phyloP scores from a whole-genome alignment of 1,140 invertebrate species.

The Drosophila virilis region DNA sequence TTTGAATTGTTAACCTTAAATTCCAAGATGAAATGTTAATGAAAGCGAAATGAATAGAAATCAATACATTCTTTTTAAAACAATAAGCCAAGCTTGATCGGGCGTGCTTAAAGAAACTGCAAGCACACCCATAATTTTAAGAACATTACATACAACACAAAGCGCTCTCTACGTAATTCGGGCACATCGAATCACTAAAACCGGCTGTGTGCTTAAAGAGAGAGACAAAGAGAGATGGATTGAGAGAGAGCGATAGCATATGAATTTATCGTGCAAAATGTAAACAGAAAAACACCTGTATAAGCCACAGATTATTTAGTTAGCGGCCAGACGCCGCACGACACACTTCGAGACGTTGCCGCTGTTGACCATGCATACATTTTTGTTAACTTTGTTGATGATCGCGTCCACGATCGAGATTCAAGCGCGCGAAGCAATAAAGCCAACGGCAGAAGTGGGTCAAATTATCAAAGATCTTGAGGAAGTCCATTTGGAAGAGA shows the following conservation, averaged over 20 bases:
- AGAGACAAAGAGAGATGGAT: slow-evolving; percentile 8
- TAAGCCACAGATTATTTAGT: slow-evolving; percentile 38
- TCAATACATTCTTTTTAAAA: neutral
- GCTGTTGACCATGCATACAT: slow-evolving; percentile 6
- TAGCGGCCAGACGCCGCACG: slow-evolving; percentile 26
- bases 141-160: neutral
- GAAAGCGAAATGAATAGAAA: neutral
- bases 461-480: slow-evolving; percentile 66
- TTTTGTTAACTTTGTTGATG: slow-evolving; percentile 1
- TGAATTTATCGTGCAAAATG: neutral
- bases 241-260: neutral
- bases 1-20: no score
- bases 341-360: slow-evolving; percentile 11
- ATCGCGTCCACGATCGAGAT: slow-evolving; percentile 41
- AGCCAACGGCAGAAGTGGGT: slow-evolving; percentile 61
- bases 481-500: slow-evolving; percentile 41
- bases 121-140: neutral
- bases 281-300: slow-evolving; percentile 58
- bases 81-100: neutral
- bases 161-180: neutral
- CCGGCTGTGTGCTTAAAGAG: slow-evolving; percentile 3
- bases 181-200: neutral
- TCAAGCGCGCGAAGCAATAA: slow-evolving; percentile 56
- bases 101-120: neutral
- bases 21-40: no score